These are phyloP conservation scores for Cryptotermes secundus DNA, from an alignment of 1,140 invertebrate genomes.

Conservation along the genomic window DNA sequence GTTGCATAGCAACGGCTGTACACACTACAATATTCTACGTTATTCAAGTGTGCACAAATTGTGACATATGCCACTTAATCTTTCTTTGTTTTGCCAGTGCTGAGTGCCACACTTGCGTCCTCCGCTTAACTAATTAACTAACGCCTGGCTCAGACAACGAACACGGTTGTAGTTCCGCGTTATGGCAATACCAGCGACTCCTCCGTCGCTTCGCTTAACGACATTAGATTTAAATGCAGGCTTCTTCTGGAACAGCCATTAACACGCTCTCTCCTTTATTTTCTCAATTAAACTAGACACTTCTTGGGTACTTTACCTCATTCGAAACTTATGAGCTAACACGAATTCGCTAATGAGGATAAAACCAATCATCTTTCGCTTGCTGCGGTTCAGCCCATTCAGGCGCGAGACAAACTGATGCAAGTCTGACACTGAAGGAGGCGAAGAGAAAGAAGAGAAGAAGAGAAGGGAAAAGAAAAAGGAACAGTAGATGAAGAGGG, in stretches of 20 bases:
- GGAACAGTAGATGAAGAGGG: too few species aligned
- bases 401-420: too few species aligned
- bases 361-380: too few species aligned
- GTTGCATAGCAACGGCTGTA: too few species aligned
- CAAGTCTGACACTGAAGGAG: too few species aligned
- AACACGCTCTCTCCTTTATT: neutral
- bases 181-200: neutral
- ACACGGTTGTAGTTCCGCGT: neutral
- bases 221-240: neutral
- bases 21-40: too few species aligned
- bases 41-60: neutral
- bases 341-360: too few species aligned
- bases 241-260: too few species aligned
- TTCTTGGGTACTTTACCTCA: neutral
- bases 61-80: neutral
- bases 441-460: too few species aligned
- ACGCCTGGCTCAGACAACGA: neutral
- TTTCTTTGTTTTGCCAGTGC: neutral
- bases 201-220: neutral
- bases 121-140: neutral
- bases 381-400: too few species aligned
- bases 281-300: neutral
- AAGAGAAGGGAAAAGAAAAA: too few species aligned
- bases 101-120: neutral
- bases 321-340: neutral